These are phyloP conservation scores for Varanus salvator DNA, from an alignment of 2,113 vertebrate species.

Conservation along the genomic window DNA sequence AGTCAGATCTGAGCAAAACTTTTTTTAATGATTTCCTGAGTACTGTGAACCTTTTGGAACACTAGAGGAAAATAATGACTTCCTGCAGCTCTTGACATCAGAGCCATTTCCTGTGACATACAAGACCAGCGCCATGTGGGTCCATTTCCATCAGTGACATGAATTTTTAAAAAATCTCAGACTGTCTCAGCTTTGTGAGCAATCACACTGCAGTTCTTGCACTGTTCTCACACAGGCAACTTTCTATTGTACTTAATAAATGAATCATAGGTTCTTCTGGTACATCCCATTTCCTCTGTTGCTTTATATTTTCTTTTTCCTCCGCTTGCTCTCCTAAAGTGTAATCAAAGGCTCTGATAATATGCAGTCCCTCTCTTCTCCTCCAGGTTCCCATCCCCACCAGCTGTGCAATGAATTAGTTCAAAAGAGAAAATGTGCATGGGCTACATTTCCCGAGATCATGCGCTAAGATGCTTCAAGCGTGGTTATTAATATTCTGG, in stretches of 20 bases:
- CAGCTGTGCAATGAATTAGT: constrained; percentile 10
- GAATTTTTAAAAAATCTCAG: background rate
- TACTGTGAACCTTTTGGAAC: background rate
- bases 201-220: background rate
- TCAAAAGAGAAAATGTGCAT: constrained; percentile 38
- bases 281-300: background rate
- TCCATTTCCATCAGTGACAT: background rate
- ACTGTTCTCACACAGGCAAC: background rate
- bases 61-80: background rate
- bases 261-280: constrained; percentile 3
- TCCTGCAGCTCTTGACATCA: background rate
- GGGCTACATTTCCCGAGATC: constrained; percentile 42
- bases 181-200: constrained; percentile 14
- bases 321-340: constrained; percentile 19
- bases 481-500: constrained; percentile 33
- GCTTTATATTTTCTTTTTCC: background rate
- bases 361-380: background rate
- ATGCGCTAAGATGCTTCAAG: constrained; percentile 46
- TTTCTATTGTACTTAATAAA: constrained; percentile 15
- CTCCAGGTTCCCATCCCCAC: background rate
- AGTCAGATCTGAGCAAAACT: background rate
- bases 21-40: background rate
- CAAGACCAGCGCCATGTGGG: background rate
- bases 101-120: constrained; percentile 1
- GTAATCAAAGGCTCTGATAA: constrained; percentile 4